Base-by-base conservation (phyloP, 2,113 vertebrate genomes). In the Calcarius ornatus region DNA sequence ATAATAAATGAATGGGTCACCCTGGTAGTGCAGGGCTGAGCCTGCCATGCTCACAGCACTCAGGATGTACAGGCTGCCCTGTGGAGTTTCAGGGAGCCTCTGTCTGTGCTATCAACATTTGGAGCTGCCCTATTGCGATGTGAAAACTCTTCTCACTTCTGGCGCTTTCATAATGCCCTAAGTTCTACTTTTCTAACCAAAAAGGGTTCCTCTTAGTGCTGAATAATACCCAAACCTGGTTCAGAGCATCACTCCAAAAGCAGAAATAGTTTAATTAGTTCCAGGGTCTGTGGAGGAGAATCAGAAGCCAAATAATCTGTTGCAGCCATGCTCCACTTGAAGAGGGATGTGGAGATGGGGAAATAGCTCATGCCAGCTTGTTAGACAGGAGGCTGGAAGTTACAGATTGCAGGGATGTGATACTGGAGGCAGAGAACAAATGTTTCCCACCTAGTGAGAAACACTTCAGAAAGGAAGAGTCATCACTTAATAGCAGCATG, bases 401-500 rank as follows among this genome's bases (percentile, higher is more conserved):
- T 92, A 63, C 61, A 71, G 84, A 70, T 81, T 76, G 69, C 60
- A 35, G 0, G 5, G 60, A 56, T 68, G 27, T 12, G 35, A 35
- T 66, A 71, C 38, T 71, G 87, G 35, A 96, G 78, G 69, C 73
- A 87, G 81, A 81, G 64, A 78, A 89, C 43, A 86, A 94, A 89
- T 81, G 64, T 51, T 84, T 89, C 69, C 81, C 64, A 53, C 86
- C 65, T 66, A 40, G 56, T 48, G 80, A 73, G 73, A 66, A 88
- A 77, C 35, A 48, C 37, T 90, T 80, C 40, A 69, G 64, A 81
- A 92, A 68, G 56, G 27, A 71, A 75, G 57, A 60, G 59, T 81
- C 70, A 17, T 91, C 1, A 0, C 65, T 84, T 87, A 77, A 79
- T 43, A 75, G 73, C 51, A 84, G 51, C 65, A 14, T 33, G 60